Base-by-base conservation (phyloP, 30 jellyfish, hydroid and myxozoan genomes). In the Turritopsis dohrnii region DNA sequence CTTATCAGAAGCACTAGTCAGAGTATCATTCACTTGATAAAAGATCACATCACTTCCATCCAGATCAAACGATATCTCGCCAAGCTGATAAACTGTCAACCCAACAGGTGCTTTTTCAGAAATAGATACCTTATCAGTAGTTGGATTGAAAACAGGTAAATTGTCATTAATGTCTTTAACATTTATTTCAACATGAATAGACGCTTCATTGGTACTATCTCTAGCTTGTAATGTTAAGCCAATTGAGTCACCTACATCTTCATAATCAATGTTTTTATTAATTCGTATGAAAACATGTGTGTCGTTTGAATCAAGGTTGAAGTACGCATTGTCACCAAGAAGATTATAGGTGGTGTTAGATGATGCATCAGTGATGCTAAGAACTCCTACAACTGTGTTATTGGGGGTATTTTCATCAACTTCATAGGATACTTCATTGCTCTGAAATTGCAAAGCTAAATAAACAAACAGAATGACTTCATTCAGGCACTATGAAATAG, bases 371-470 rank as follows among this genome's bases (percentile, higher is more conserved):
- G 66, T 77, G 30, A 29, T 19, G 18, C 71, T 30, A 13, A 77
- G 20, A 0, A 29, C 52, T 77, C 85, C 85, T 28, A 77, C 72
- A 13, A 20, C 53, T 53, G 71, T 29, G 28, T 28, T 25, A 19
- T 19, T 19, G 17, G 85, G 28, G 27, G 72, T 28, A 16, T 77
- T 21, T 52, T 77, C 85, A 25, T 8, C 66, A 29, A 77, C 9
- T 29, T 21, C 1, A 77, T 21, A 30, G 1, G 28, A 0, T 24
- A 28, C 13, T 1, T 30, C 28, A 5, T 8, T 18, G 16, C 72
- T 77, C 21, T 0, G 28, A 60, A 77, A 77, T 26, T 60, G 41
- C 74, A 77, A 22, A 28, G 72, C 85, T 77, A 18, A 77, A 77
- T n/a, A n/a, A n/a, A n/a, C n/a, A n/a, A n/a, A n/a, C n/a, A n/a